phyloP scores from a whole-genome alignment of 1,140 invertebrate genomes.

The Drosophila tsacasi region DNA sequence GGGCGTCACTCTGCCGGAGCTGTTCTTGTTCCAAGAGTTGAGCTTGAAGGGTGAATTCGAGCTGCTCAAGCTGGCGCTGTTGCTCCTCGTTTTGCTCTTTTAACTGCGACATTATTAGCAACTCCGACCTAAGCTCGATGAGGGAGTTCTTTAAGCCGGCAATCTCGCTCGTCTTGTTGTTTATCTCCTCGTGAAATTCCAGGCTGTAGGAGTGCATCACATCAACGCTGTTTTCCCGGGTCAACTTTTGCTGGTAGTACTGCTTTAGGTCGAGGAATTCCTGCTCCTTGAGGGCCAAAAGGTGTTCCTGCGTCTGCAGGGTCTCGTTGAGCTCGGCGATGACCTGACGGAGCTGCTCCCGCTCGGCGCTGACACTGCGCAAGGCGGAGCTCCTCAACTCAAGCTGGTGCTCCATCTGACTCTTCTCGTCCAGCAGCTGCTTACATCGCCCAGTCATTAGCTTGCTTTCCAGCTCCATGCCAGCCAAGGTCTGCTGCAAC shows the following conservation, averaged over 20 bases:
- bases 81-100: conserved; percentile 69
- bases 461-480: conserved; percentile 76
- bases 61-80: conserved; percentile 66
- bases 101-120: conserved; percentile 62
- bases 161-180: conserved; percentile 71
- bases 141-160: conserved; percentile 60
- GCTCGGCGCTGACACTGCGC: conserved; percentile 49
- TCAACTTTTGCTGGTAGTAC: conserved; percentile 70
- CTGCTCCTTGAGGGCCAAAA: conserved; percentile 63
- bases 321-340: conserved; percentile 67
- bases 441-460: conserved; percentile 69
- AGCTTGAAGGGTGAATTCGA: conserved; percentile 62
- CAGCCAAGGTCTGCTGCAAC: conserved; percentile 59
- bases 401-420: conserved; percentile 56
- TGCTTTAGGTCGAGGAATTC: conserved; percentile 71
- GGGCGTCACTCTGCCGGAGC: conserved; percentile 32
- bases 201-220: conserved; percentile 70
- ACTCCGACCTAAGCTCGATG: conserved; percentile 57
- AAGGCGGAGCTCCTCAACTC: conserved; percentile 46
- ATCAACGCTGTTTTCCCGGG: conserved; percentile 60
- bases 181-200: conserved; percentile 70
- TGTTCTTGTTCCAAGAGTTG: conserved; percentile 58
- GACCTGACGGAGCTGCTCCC: conserved; percentile 63
- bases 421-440: conserved; percentile 63
- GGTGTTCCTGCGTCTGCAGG: conserved; percentile 57